Percentiles rank a stretch among this genome's conserved stretches.
Evolutionary conservation across 2,797 vertebrate genomes (phyloP).

Genomic region (Pseudopleuronectes americanus): DNA sequence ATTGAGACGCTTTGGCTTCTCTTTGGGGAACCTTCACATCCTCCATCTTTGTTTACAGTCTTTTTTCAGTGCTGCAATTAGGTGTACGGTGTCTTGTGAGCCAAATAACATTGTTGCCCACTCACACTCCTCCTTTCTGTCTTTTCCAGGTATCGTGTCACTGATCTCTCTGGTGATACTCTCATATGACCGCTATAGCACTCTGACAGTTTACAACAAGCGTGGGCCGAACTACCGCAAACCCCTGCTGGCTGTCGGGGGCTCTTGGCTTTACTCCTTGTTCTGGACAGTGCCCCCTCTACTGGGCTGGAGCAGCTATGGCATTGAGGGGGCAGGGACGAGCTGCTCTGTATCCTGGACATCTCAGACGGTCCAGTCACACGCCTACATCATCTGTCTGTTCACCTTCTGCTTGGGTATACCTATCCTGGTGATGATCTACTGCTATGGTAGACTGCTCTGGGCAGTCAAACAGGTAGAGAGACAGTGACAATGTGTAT

Average conservation of each 20-base stretch:
- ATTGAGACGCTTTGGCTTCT: too few species aligned
- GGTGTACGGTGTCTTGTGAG: not conserved
- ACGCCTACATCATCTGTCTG: constrained; percentile 91
- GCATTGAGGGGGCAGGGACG: constrained; percentile 88
- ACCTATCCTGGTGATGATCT: constrained; percentile 88
- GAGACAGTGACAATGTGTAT: not conserved
- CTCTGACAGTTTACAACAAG: constrained; percentile 88
- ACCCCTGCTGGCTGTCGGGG: constrained; percentile 85
- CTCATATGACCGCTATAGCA: constrained; percentile 92
- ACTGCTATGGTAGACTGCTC: constrained; percentile 88
- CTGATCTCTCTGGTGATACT: constrained; percentile 90
- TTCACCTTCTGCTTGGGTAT: constrained; percentile 90
- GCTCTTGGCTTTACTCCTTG: constrained; percentile 90
- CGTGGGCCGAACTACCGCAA: constrained; percentile 81
- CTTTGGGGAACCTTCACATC: too few species aligned
- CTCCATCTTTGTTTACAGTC: too few species aligned
- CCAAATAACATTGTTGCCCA: not conserved
- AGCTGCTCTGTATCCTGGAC: constrained; percentile 92
- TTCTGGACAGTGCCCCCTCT: constrained; percentile 91
- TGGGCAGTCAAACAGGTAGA: constrained; percentile 89
- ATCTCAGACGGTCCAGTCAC: constrained; percentile 79
- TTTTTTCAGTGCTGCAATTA: not conserved
- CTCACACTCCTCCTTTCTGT: constrained; percentile 28
- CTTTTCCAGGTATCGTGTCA: constrained; percentile 88
- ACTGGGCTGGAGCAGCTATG: constrained; percentile 91